Evolutionary conservation across 2,113 vertebrate genomes (phyloP), one percentile per base, ranked within the genome.

Genomic region (Grammomys dolichurus): DNA sequence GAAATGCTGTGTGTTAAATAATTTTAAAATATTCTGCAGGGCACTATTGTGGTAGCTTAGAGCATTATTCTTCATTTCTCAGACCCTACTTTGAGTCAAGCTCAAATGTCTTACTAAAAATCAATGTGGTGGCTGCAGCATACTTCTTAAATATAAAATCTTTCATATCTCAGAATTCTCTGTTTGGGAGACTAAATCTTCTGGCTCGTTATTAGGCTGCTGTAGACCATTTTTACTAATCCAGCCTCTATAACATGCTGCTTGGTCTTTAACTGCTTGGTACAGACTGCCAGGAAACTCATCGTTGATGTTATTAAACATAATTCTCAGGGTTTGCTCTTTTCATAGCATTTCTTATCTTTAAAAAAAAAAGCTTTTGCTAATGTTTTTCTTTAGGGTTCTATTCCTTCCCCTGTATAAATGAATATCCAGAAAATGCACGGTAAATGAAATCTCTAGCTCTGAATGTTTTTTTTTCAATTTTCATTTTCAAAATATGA

Each of bases 1-100:
- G 98, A 98, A 98, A 98, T 99, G 98, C 98, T 98, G 98, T 98
- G 98, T 99, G 98, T 98, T 99, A 98, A 99, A 98, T 99, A 98
- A 98, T 98, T 99, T 98, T 98, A 98, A 99, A 98, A 98, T 99
- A 98, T 99, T 99, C 98, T 95, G 97, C 97, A 97, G 98, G 98
- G 98, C 98, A 98, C 98, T 98, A 98, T 98, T 97, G 98, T 98
- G 92, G 94, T 97, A 81, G 86, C 75, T 98, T 76, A 97, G 98
- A 98, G 97, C 96, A 98, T 98, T 98, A 98, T 98, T 98, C 97
- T 97, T 98, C 97, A 97, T 98, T 98, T 98, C 98, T 97, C 97
- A 97, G 97, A 97, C 82, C 97, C 82, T 87, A 7, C 93, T 97
- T 98, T 97, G 96, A 98, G 97, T 98, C 95, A 98, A 98, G 94